Evolutionary conservation across 30 jellyfish, hydroid and myxozoan genomes (phyloP).

Genomic region (Turritopsis dohrnii): DNA sequence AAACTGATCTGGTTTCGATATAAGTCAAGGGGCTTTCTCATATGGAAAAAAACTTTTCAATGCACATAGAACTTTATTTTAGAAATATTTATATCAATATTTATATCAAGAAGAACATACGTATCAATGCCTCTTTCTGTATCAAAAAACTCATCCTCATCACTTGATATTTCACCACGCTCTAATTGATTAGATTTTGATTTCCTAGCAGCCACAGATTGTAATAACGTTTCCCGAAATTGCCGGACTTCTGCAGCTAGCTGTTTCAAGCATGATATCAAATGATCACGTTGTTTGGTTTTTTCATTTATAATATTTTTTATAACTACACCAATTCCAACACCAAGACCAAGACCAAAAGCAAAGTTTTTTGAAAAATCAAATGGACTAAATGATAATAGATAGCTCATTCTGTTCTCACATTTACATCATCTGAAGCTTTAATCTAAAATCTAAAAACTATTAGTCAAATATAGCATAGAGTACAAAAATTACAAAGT

Average conservation of each 20-base stretch:
- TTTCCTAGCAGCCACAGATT: constrained; percentile 7
- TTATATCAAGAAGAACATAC: background rate
- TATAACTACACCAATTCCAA: constrained; percentile 60
- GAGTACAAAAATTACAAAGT: background rate
- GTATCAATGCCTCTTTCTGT: constrained; percentile 18
- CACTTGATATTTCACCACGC: constrained; percentile 32
- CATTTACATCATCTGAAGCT: background rate
- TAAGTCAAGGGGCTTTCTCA: too few relatives aligned
- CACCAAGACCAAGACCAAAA: constrained; percentile 57
- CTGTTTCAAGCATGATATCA: constrained; percentile 31
- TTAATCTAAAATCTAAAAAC: background rate
- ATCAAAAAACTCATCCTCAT: constrained; percentile 58
- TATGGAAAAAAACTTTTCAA: too few relatives aligned
- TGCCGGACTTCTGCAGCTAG: constrained; percentile 46
- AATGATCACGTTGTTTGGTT: constrained; percentile 29
- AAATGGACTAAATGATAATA: constrained; percentile 25
- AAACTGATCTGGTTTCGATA: too few relatives aligned
- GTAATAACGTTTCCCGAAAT: constrained; percentile 39
- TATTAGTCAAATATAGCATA: background rate
- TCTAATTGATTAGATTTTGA: background rate
- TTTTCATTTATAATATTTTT: constrained; percentile 30
- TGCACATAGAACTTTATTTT: too few relatives aligned
- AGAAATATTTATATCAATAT: too few relatives aligned
- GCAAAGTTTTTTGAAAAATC: constrained; percentile 36
- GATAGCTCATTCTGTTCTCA: constrained; percentile 6